Conservation (phyloP, 2,888 invertebrate species). For the Nymphalis polychloros region DNA sequence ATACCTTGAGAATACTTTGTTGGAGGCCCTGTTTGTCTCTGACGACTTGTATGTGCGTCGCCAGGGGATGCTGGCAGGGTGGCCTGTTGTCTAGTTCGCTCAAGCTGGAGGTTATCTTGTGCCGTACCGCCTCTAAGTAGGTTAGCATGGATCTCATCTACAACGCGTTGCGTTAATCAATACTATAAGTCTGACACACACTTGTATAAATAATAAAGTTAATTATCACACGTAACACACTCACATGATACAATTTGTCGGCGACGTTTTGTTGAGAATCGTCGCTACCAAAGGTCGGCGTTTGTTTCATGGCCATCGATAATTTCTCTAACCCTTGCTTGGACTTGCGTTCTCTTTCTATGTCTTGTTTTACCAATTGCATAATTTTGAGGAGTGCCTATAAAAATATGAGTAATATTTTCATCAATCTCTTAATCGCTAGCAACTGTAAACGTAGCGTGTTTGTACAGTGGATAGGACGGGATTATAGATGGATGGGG, state of each 20-base stretch:
- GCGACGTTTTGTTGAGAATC: constrained; percentile 95
- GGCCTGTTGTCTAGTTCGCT: constrained; percentile 91
- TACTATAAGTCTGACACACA: constrained; percentile 5
- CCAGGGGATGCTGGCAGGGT: constrained; percentile 89
- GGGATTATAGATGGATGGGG: no score
- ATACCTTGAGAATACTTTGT: constrained; percentile 90
- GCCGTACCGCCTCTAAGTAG: constrained; percentile 94
- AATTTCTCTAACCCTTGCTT: constrained; percentile 94
- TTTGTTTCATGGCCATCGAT: constrained; percentile 92
- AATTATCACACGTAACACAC: constrained; percentile 45
- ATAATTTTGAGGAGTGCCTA: constrained; percentile 91
- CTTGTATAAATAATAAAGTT: background rate
- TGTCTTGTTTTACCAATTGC: constrained; percentile 92
- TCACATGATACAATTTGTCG: constrained; percentile 95
- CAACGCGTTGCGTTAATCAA: constrained; percentile 41
- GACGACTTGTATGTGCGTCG: constrained; percentile 92
- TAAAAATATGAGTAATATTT: constrained; percentile 40
- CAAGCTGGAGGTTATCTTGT: constrained; percentile 91
- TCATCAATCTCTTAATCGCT: background rate
- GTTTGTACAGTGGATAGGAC: no score
- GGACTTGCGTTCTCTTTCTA: constrained; percentile 94
- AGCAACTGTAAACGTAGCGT: no score
- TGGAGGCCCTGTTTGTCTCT: constrained; percentile 95
- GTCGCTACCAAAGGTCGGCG: constrained; percentile 91
- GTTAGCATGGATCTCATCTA: constrained; percentile 96